These are phyloP conservation scores for Drosophila obscura DNA, from an alignment of 1,140 invertebrate genomes.

Conservation along the genomic window DNA sequence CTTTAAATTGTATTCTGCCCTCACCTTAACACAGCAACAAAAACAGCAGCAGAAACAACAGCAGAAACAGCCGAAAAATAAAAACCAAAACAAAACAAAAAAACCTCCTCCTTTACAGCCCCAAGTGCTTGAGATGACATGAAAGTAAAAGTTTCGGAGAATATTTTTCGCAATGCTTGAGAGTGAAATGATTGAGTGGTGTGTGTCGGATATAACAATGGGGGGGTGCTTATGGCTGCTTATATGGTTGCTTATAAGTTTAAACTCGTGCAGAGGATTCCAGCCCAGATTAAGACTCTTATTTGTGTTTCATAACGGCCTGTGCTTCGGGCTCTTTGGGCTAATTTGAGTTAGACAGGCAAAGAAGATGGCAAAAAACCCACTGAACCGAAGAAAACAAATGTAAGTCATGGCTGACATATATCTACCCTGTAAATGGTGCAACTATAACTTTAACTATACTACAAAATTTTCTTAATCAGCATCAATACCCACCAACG, in stretches of 20 bases:
- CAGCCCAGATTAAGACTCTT: conserved; percentile 22
- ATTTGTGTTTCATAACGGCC: conserved; percentile 12
- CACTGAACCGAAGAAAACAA: conserved; percentile 58
- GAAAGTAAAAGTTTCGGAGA: conserved; percentile 71
- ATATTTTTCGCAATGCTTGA: conserved; percentile 30
- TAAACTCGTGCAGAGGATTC: not conserved
- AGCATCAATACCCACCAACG: too few species aligned
- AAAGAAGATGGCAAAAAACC: conserved; percentile 19
- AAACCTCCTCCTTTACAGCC: too few species aligned
- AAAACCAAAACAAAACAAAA: too few species aligned
- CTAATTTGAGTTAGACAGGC: conserved; percentile 38
- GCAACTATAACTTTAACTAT: too few species aligned
- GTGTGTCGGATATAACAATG: conserved; percentile 7
- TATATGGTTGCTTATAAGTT: too few species aligned
- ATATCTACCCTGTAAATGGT: conserved; percentile 10
- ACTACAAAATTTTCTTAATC: too few species aligned
- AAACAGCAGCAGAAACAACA: too few species aligned
- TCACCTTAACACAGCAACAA: conserved; percentile 19
- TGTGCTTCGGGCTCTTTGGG: not conserved
- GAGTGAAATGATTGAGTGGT: conserved; percentile 20
- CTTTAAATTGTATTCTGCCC: conserved; percentile 53
- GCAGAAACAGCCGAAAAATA: too few species aligned
- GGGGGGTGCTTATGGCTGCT: not conserved
- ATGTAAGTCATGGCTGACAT: conserved; percentile 35
- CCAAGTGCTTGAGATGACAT: conserved; percentile 19